These are phyloP conservation scores for Galleria mellonella DNA, from an alignment of 1,140 invertebrate species.

Conservation along the genomic window DNA sequence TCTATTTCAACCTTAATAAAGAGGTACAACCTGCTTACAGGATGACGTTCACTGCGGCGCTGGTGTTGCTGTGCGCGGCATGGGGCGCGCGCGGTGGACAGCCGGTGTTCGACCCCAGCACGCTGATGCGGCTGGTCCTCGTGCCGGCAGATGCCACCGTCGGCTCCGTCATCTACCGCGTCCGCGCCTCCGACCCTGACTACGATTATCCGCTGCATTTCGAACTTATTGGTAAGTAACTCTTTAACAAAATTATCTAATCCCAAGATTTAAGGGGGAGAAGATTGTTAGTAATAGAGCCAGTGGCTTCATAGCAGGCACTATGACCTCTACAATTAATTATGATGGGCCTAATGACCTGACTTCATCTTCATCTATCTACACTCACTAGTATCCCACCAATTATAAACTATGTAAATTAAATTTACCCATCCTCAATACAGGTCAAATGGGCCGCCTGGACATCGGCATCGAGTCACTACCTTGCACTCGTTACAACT, in stretches of 20 bases:
- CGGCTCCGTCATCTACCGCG: slow-evolving; percentile 88
- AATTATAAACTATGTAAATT: no score
- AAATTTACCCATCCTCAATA: no score
- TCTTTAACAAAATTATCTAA: not conserved
- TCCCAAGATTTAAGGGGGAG: no score
- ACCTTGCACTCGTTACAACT: slow-evolving; percentile 87
- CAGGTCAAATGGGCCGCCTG: slow-evolving; percentile 78
- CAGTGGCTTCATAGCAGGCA: no score
- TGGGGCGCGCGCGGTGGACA: slow-evolving; percentile 69
- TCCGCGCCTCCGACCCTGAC: slow-evolving; percentile 90
- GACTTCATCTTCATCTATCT: no score
- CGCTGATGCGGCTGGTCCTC: slow-evolving; percentile 85
- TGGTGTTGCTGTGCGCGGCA: slow-evolving; percentile 45
- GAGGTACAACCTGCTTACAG: slow-evolving; percentile 15
- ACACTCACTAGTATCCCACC: no score
- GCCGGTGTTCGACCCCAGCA: slow-evolving; percentile 87
- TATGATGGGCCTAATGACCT: no score
- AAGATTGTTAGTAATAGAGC: no score
- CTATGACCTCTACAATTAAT: no score
- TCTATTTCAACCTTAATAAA: no score
- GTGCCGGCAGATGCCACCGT: slow-evolving; percentile 87
- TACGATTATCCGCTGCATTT: slow-evolving; percentile 90
- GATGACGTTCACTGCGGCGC: slow-evolving; percentile 55
- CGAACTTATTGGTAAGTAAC: slow-evolving; percentile 80
- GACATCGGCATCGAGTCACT: slow-evolving; percentile 85